These are phyloP conservation scores for Acronicta alni DNA, from an alignment of 2,888 invertebrate genomes.

Conservation along the genomic window DNA sequence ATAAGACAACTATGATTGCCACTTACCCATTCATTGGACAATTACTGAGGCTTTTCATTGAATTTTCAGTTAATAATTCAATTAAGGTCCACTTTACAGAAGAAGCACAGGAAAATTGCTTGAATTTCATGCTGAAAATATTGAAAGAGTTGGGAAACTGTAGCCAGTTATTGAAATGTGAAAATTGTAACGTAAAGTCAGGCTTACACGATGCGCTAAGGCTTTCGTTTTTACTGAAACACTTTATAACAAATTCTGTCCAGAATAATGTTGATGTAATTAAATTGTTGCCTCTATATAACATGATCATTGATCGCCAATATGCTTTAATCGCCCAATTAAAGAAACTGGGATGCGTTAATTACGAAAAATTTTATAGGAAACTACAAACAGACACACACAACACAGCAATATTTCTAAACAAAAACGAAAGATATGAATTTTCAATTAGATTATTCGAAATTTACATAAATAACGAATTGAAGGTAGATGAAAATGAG, in stretches of 20 bases:
- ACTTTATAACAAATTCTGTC: constrained; percentile 65
- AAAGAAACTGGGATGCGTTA: constrained; percentile 65
- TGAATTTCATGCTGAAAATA: constrained; percentile 70
- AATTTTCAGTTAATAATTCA: constrained; percentile 59
- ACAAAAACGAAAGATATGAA: constrained; percentile 70
- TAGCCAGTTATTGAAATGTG: constrained; percentile 77
- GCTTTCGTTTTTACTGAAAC: constrained; percentile 71
- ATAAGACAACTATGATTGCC: constrained; percentile 59
- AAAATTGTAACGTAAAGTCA: constrained; percentile 71
- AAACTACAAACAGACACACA: constrained; percentile 80
- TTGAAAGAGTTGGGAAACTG: constrained; percentile 63
- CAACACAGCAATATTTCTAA: constrained; percentile 76
- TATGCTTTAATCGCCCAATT: constrained; percentile 68
- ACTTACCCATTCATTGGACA: constrained; percentile 78
- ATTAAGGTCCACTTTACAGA: constrained; percentile 53
- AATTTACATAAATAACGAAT: constrained; percentile 73
- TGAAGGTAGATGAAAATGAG: constrained; percentile 56
- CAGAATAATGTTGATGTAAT: constrained; percentile 58
- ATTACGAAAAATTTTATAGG: constrained; percentile 71
- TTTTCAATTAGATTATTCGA: constrained; percentile 76
- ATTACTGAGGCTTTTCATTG: constrained; percentile 73
- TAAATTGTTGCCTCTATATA: constrained; percentile 56
- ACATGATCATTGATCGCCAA: constrained; percentile 64
- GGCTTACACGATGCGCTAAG: constrained; percentile 78
- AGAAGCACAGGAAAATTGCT: constrained; percentile 61